These are phyloP conservation scores for Drosophila rhopaloa DNA, from an alignment of 1,140 invertebrate species.

Conservation along the genomic window DNA sequence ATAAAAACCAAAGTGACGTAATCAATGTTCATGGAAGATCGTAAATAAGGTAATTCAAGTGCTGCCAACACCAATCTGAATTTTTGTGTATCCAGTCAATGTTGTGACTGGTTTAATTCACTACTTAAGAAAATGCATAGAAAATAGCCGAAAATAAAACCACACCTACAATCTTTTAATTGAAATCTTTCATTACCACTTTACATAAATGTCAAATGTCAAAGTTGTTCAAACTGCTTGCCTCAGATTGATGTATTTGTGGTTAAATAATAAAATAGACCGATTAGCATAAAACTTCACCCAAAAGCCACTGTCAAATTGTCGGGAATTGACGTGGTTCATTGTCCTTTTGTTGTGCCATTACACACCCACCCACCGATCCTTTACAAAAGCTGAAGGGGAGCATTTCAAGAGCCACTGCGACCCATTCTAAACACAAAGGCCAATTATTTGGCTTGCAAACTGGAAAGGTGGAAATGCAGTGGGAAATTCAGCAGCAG, in stretches of 20 bases:
- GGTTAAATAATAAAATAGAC: constrained; percentile 5
- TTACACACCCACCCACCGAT: constrained; percentile 3
- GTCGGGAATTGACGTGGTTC: constrained; percentile 14
- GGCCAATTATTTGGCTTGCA: constrained; percentile 35
- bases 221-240: background rate
- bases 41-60: constrained; percentile 29
- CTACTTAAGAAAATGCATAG: background rate
- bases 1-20: constrained; percentile 32
- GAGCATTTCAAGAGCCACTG: background rate
- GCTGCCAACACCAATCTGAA: background rate
- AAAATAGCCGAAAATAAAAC: background rate
- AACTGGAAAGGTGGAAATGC: constrained; percentile 32
- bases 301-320: background rate
- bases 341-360: constrained; percentile 41
- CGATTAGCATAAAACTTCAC: constrained; percentile 13
- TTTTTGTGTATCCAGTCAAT: background rate
- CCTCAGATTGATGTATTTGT: background rate
- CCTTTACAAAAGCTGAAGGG: constrained; percentile 10
- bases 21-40: constrained; percentile 15
- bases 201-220: constrained; percentile 1
- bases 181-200: constrained; percentile 4
- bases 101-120: too few relatives aligned
- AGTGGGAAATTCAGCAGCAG: constrained; percentile 43
- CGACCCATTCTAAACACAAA: constrained; percentile 19
- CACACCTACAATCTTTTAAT: constrained; percentile 1